Evolutionary conservation across 2,888 invertebrate genomes (phyloP).

Genomic region (Gastracanthus pulcherrimus): DNA sequence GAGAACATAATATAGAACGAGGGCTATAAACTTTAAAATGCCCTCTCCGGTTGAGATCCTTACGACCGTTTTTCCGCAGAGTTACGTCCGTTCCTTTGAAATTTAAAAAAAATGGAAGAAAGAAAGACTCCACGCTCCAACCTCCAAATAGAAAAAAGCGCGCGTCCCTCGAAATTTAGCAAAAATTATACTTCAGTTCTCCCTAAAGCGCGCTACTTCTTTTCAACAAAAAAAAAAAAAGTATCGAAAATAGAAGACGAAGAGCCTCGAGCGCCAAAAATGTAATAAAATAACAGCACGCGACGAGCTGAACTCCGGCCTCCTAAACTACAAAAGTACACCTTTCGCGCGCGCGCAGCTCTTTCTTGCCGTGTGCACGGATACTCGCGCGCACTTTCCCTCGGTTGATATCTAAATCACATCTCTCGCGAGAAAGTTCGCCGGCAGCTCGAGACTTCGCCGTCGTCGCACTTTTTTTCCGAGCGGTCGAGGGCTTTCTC

Average conservation of each 20-base stretch:
- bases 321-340: conserved; percentile 24
- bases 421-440: conserved; percentile 64
- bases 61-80: conserved; percentile 6
- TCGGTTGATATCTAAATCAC: conserved; percentile 67
- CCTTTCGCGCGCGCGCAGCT: too few species aligned
- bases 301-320: conserved; percentile 20
- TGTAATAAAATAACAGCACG: conserved; percentile 18
- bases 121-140: background rate
- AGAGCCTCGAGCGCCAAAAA: conserved; percentile 9
- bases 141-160: background rate
- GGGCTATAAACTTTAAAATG: conserved; percentile 20
- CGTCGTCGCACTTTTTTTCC: conserved; percentile 34
- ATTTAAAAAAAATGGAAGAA: background rate
- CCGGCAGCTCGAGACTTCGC: background rate
- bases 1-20: conserved; percentile 26
- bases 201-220: background rate
- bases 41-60: background rate
- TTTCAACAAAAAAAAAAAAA: background rate
- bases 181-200: background rate
- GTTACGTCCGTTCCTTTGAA: background rate
- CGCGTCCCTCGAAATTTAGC: too few species aligned
- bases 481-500: background rate
- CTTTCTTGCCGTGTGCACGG: too few species aligned
- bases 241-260: background rate
- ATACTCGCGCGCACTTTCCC: background rate